Evolutionary conservation across 2,888 invertebrate genomes (phyloP).

Genomic region (Opisthograptis luteolata): DNA sequence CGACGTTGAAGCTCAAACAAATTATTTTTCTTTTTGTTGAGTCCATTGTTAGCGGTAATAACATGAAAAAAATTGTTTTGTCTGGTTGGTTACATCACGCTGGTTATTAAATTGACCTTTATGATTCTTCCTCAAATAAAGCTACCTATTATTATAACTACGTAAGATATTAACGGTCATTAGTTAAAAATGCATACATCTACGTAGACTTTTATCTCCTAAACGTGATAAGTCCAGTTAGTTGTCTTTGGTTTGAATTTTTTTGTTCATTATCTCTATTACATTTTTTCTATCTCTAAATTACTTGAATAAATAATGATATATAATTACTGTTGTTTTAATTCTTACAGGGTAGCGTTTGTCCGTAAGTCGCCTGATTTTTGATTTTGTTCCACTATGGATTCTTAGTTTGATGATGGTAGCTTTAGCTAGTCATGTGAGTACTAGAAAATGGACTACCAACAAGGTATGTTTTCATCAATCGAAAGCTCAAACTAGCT

Average conservation of each 20-base stretch:
- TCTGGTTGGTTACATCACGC: conserved; percentile 30
- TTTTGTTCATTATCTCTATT: too few relatives aligned
- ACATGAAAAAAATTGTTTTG: conserved; percentile 27
- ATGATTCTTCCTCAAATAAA: conserved; percentile 29
- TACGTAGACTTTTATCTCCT: background rate
- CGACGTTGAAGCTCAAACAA: conserved; percentile 17
- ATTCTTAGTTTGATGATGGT: too few relatives aligned
- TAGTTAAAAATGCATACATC: conserved; percentile 11
- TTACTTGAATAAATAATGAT: too few relatives aligned
- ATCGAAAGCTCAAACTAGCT: too few relatives aligned
- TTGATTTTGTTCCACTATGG: too few relatives aligned
- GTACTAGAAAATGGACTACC: too few relatives aligned
- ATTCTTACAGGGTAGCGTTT: too few relatives aligned
- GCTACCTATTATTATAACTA: conserved; percentile 6
- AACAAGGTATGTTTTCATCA: too few relatives aligned
- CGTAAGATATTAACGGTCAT: conserved; percentile 16
- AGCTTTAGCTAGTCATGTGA: too few relatives aligned
- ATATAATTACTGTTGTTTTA: too few relatives aligned
- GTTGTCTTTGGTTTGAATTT: conserved; percentile 2
- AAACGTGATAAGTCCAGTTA: conserved; percentile 5
- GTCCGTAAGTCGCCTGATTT: too few relatives aligned
- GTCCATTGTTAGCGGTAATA: conserved; percentile 31
- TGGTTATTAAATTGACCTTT: conserved; percentile 34
- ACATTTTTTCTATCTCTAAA: too few relatives aligned
- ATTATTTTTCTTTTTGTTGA: conserved; percentile 26